Evolutionary conservation across 2,888 invertebrate genomes (phyloP).

Genomic region (Noctua fimbriata): DNA sequence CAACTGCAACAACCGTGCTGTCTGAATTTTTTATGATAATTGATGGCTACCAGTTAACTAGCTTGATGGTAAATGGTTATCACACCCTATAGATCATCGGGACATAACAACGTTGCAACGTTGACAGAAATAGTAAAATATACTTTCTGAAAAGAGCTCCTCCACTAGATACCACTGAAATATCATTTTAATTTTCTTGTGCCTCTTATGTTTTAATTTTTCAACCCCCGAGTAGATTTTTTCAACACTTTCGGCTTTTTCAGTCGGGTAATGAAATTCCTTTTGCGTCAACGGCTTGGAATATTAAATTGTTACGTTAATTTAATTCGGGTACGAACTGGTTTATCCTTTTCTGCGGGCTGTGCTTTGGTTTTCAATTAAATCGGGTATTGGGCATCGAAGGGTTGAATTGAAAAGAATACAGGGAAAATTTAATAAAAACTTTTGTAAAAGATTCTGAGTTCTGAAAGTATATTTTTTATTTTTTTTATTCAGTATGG

Average conservation of each 20-base stretch:
- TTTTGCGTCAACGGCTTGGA: slow-evolving; percentile 49
- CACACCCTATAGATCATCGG: no score
- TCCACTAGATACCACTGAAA: background rate
- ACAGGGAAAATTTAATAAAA: background rate
- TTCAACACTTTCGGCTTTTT: slow-evolving; percentile 37
- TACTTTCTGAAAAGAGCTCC: background rate
- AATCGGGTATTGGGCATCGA: slow-evolving; percentile 10
- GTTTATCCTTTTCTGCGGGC: slow-evolving; percentile 29
- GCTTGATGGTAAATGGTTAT: no score
- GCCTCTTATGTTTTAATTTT: slow-evolving; percentile 11
- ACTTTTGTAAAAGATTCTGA: background rate
- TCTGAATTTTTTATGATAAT: no score
- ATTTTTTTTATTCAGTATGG: no score
- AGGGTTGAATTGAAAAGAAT: slow-evolving; percentile 3
- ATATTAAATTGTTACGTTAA: slow-evolving; percentile 53
- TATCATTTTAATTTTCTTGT: slow-evolving; percentile 18
- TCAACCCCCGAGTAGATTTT: slow-evolving; percentile 1
- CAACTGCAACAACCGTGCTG: no score
- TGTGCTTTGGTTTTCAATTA: slow-evolving; percentile 41
- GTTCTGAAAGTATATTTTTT: no score
- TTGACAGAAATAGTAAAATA: background rate
- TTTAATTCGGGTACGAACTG: slow-evolving; percentile 37
- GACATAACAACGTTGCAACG: no score
- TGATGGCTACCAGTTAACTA: no score
- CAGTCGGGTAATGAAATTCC: slow-evolving; percentile 48